Evolutionary conservation across 2,797 vertebrate species (phyloP), one percentile per base, ranked within the genome.

Genomic region (Xiphorhynchus erythropygius): DNA sequence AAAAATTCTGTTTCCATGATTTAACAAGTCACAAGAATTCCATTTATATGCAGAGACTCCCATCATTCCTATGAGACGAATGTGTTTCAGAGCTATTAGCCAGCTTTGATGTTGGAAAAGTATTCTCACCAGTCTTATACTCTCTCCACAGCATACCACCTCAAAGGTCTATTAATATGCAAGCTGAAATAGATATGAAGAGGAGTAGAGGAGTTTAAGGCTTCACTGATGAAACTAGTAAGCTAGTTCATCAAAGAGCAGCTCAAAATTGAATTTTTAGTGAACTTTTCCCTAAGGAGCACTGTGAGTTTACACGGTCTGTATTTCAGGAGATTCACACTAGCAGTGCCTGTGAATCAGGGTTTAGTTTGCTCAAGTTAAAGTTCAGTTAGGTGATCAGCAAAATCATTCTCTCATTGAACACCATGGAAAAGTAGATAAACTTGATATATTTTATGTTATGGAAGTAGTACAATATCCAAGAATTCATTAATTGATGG

Each of bases 1-100:
- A 32, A 25, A 2, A 7, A 55, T 47, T 67, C 2, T 46, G 39
- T 56, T 59, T 56, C 11, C 0, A 0, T 25, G 3, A 42, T 55
- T 39, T 28, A 82, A 91, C 84, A 64, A 64, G 4, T 53, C 14
- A 33, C 2, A 21, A 21, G 4, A 59, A 39, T 80, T 70, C 5
- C 23, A 18, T 85, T 32, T 55, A 16, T 49, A 27, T 25, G 14
- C 15, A 50, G 21, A 14, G 13, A 0, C 2, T 85, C 16, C 9
- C 11, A 15, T 46, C 11, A 50, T 59, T 86, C 49, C 18, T 35
- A 33, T 13, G 23, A 59, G 18, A 25, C 24, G 16, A 5, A n/a
- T 75, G 42, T 75, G 16, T 62, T 87, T 35, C 7, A 18, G 11
- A 67, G 13, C 8, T 73, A 10, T 41, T 64, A 71, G 16, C 13